These are phyloP conservation scores for Ia io DNA, from an alignment of 2,113 vertebrate species.

Conservation along the genomic window DNA sequence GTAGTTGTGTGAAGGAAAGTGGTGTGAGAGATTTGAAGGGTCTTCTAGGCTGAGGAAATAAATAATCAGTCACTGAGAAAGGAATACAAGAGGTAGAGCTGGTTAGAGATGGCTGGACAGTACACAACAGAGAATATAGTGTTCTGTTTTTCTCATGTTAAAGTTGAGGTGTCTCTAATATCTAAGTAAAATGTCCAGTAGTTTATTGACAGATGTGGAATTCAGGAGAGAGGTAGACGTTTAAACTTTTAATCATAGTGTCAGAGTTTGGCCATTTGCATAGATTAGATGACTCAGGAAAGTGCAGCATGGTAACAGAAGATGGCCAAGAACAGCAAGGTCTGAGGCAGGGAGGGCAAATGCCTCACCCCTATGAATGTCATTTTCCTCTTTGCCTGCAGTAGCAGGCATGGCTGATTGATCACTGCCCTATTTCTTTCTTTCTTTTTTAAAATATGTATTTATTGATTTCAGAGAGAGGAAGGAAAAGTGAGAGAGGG, in stretches of 20 bases:
- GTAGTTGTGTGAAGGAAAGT: background rate
- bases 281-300: background rate
- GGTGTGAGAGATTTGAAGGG: background rate
- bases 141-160: background rate
- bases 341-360: background rate
- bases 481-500: too few relatives aligned
- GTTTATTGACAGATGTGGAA: background rate
- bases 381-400: background rate
- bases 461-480: too few relatives aligned
- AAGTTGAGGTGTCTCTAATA: background rate
- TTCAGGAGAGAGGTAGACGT: background rate
- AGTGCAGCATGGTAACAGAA: background rate
- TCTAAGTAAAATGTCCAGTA: background rate
- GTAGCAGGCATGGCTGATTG: background rate
- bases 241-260: background rate
- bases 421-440: background rate
- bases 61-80: background rate
- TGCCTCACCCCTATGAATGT: background rate
- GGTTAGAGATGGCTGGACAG: background rate
- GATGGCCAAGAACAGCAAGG: background rate
- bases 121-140: background rate
- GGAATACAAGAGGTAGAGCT: background rate
- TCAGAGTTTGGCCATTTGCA: background rate
- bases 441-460: too few relatives aligned
- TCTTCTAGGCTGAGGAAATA: background rate